Evolutionary conservation across 2,888 invertebrate genomes (phyloP).

Genomic region (Linyphia triangularis): DNA sequence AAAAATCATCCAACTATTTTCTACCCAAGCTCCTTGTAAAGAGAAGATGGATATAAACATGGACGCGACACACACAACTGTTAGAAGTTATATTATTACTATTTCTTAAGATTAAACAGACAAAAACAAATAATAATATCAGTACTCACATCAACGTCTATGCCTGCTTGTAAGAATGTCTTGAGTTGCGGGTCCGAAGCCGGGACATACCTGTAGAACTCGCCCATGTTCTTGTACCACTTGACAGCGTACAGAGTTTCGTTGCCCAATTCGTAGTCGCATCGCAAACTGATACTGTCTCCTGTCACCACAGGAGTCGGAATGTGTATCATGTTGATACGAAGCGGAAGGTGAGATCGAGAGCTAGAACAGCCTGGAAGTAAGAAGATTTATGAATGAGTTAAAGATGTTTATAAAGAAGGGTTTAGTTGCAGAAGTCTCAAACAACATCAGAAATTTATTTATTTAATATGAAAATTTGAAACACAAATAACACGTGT

Average conservation of each 20-base stretch:
- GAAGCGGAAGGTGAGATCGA: conserved; percentile 41
- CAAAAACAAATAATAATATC: not conserved
- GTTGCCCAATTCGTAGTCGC: conserved; percentile 68
- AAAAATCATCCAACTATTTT: too few species aligned
- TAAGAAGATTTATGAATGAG: too few species aligned
- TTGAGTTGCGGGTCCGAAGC: conserved; percentile 63
- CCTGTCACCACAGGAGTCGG: conserved; percentile 64
- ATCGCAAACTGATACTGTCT: conserved; percentile 51
- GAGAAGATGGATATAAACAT: too few species aligned
- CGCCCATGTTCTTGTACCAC: conserved; percentile 74
- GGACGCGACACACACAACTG: too few species aligned
- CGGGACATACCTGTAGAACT: conserved; percentile 70
- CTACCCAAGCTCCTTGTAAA: too few species aligned
- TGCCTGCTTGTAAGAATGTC: conserved; percentile 54
- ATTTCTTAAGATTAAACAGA: not conserved
- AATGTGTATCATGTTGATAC: conserved; percentile 68
- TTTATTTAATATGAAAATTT: too few species aligned
- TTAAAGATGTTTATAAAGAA: too few species aligned
- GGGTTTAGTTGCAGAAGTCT: too few species aligned
- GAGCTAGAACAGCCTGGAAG: conserved; percentile 42
- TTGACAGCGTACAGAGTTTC: conserved; percentile 71
- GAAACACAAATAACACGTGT: too few species aligned
- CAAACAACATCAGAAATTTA: too few species aligned
- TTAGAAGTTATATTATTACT: too few species aligned
- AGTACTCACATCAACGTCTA: conserved; percentile 70